These are phyloP conservation scores for Dipodomys spectabilis DNA, from an alignment of 2,113 vertebrate genomes.

Conservation along the genomic window DNA sequence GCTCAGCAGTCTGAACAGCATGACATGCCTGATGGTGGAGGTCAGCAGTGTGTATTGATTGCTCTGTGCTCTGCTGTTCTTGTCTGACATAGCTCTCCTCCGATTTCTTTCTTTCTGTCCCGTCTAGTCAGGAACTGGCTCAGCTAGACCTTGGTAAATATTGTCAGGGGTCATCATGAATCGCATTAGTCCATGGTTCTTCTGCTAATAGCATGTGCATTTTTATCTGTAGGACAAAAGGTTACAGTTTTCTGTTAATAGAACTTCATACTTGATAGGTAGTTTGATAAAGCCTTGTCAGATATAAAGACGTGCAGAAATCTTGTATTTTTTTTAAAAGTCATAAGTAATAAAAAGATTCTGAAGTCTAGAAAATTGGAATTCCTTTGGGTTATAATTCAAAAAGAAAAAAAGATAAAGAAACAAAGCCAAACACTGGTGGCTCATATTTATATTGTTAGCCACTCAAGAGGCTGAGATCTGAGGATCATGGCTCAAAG, in stretches of 20 bases:
- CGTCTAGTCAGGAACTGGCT: not conserved
- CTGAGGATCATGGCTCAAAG: too few relatives aligned
- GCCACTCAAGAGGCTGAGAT: too few relatives aligned
- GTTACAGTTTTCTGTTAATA: slow-evolving; percentile 35
- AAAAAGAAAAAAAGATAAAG: not conserved
- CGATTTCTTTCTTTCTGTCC: not conserved
- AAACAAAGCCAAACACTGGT: not conserved
- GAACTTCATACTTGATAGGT: slow-evolving; percentile 15
- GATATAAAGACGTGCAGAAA: not conserved
- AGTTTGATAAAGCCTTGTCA: not conserved
- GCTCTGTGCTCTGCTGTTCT: not conserved
- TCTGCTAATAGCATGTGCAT: slow-evolving; percentile 31
- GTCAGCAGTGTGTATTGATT: not conserved
- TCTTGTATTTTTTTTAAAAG: slow-evolving; percentile 9
- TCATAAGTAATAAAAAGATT: not conserved
- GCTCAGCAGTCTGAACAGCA: not conserved
- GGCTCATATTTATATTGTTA: too few relatives aligned
- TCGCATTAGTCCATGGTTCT: slow-evolving; percentile 28
- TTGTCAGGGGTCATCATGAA: not conserved
- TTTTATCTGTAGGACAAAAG: slow-evolving; percentile 45
- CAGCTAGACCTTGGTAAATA: not conserved
- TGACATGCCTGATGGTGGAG: not conserved
- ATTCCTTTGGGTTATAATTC: not conserved
- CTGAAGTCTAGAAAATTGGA: slow-evolving; percentile 10
- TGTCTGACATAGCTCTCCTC: not conserved